phyloP scores from a whole-genome alignment of 2,888 invertebrate genomes.

The Drosophila mercatorum region DNA sequence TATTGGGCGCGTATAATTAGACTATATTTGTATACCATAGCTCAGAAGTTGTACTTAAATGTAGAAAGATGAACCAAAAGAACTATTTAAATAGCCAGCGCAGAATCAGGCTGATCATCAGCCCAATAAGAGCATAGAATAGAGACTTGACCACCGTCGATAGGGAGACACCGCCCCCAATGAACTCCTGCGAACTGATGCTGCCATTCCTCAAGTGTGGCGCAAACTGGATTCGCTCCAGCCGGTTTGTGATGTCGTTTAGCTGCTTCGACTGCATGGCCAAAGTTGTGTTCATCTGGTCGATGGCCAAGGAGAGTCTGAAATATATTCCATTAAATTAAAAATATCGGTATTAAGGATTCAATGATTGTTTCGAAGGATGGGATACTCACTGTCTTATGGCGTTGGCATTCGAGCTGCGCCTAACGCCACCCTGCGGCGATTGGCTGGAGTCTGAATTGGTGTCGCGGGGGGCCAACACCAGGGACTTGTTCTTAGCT shows the following conservation, averaged over 20 bases:
- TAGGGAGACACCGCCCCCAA: slow-evolving; percentile 67
- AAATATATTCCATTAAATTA: neutral
- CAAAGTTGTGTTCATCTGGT: slow-evolving; percentile 85
- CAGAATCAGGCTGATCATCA: slow-evolving; percentile 73
- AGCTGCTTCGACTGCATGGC: slow-evolving; percentile 86
- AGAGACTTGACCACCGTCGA: slow-evolving; percentile 74
- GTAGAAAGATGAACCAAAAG: slow-evolving; percentile 43
- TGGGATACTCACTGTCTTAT: slow-evolving; percentile 65
- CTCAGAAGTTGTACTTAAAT: slow-evolving; percentile 56
- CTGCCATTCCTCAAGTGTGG: slow-evolving; percentile 52
- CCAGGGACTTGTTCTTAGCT: slow-evolving; percentile 61
- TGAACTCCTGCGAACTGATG: slow-evolving; percentile 44
- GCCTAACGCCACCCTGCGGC: slow-evolving; percentile 75
- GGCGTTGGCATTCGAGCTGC: slow-evolving; percentile 49
- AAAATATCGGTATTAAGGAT: neutral
- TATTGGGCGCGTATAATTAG: slow-evolving; percentile 25
- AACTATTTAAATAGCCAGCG: slow-evolving; percentile 81
- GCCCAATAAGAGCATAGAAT: slow-evolving; percentile 74
- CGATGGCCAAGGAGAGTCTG: slow-evolving; percentile 85
- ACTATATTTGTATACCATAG: slow-evolving; percentile 43
- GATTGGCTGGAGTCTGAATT: slow-evolving; percentile 86
- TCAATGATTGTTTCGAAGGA: neutral
- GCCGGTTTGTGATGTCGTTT: slow-evolving; percentile 77
- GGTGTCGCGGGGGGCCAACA: slow-evolving; percentile 83
- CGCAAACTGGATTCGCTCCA: slow-evolving; percentile 82